These are phyloP conservation scores for Strongylocentrotus purpuratus DNA, from an alignment of 35 echinoderm and acorn worm species.

Conservation along the genomic window DNA sequence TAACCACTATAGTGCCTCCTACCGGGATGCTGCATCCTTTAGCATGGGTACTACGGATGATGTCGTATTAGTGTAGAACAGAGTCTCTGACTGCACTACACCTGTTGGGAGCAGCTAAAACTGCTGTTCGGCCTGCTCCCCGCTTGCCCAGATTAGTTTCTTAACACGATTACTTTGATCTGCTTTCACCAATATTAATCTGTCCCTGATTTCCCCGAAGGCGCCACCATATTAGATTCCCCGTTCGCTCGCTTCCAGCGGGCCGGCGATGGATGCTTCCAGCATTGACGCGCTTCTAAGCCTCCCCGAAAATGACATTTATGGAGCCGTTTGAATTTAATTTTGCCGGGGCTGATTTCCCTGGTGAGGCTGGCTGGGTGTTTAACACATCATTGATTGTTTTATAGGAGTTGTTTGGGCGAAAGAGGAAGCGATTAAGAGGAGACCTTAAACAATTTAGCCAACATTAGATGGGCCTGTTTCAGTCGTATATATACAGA, in stretches of 20 bases:
- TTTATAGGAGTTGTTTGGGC: not conserved
- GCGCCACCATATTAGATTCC: conserved; percentile 44
- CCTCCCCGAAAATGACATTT: conserved; percentile 49
- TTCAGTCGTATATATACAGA: not conserved
- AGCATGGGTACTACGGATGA: not conserved
- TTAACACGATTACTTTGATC: conserved; percentile 55
- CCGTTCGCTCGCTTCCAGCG: not conserved
- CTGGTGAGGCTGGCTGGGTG: not conserved
- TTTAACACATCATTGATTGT: conserved; percentile 50
- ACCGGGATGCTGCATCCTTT: conserved; percentile 18
- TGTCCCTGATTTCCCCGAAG: conserved; percentile 43
- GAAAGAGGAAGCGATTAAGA: conserved; percentile 35
- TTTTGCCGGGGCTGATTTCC: conserved; percentile 45
- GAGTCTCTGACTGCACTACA: conserved; percentile 33
- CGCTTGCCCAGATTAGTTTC: conserved; percentile 38
- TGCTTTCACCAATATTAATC: conserved; percentile 54
- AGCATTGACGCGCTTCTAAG: conserved; percentile 40
- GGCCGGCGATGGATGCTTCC: not conserved
- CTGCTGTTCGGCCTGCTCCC: conserved; percentile 27
- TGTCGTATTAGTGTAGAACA: conserved; percentile 51
- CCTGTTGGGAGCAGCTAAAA: conserved; percentile 51
- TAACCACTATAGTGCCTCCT: no score
- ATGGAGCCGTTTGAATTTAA: conserved; percentile 55
- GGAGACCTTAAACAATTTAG: conserved; percentile 35
- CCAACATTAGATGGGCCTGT: conserved; percentile 8